These are phyloP conservation scores for Calliphora vomitoria DNA, from an alignment of 2,888 invertebrate genomes.

Conservation along the genomic window DNA sequence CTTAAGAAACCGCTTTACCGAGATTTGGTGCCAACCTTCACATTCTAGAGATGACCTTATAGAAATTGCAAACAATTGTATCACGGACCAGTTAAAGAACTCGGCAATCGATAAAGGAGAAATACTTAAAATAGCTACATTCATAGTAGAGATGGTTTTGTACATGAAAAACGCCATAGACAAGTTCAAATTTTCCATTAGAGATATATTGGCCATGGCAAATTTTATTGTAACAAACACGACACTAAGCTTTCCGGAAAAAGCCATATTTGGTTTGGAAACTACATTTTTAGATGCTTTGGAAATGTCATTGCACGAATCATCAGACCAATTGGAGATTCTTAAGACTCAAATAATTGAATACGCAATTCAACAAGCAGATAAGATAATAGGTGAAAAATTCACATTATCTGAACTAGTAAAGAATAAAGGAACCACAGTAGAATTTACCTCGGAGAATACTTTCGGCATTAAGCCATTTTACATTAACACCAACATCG, in stretches of 20 bases:
- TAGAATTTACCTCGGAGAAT: conserved; percentile 70
- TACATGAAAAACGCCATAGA: conserved; percentile 91
- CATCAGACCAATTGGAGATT: conserved; percentile 85
- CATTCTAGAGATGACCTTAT: conserved; percentile 90
- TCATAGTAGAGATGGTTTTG: conserved; percentile 92
- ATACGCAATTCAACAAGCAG: conserved; percentile 86
- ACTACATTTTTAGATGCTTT: conserved; percentile 96
- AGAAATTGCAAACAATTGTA: conserved; percentile 92
- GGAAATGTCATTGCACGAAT: conserved; percentile 91
- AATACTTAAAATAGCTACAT: conserved; percentile 86
- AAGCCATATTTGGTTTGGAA: conserved; percentile 95
- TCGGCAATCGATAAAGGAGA: conserved; percentile 79
- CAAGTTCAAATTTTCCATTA: conserved; percentile 93
- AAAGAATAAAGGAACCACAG: conserved; percentile 82
- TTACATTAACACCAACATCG: conserved; percentile 85
- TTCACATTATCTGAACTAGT: conserved; percentile 82
- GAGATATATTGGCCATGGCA: conserved; percentile 97
- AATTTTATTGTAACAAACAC: conserved; percentile 89
- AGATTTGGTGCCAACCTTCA: conserved; percentile 97
- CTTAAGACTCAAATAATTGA: conserved; percentile 86
- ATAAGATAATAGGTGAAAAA: conserved; percentile 83
- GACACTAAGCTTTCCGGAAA: conserved; percentile 85
- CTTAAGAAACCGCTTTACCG: conserved; percentile 97
- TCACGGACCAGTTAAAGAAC: conserved; percentile 80
- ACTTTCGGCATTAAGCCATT: conserved; percentile 92